Evolutionary conservation across 2,113 vertebrate species (phyloP).

Genomic region (Apeltes quadracus): DNA sequence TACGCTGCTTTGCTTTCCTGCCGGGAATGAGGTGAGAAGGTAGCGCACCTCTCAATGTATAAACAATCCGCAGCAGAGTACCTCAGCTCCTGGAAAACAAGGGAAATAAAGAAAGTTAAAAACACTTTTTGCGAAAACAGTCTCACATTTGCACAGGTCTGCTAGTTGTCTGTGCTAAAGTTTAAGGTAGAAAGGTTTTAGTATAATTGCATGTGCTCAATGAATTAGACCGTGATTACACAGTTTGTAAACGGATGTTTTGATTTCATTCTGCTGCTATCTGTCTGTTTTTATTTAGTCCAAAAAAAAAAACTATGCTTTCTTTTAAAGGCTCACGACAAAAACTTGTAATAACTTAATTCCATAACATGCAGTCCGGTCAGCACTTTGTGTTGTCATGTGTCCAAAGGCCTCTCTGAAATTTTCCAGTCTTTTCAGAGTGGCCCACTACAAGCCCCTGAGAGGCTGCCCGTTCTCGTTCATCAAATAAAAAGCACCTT

Average conservation of each 20-base stretch:
- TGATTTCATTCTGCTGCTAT: background rate
- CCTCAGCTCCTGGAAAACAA: background rate
- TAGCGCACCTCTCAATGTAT: background rate
- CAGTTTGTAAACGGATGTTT: background rate
- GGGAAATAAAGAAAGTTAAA: background rate
- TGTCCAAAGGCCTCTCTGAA: conserved; percentile 28
- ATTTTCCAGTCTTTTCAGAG: conserved; percentile 49
- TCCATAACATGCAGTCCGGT: background rate
- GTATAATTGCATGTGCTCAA: background rate
- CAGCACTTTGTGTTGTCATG: conserved; percentile 39
- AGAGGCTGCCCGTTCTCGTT: conserved; percentile 65
- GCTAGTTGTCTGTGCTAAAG: background rate
- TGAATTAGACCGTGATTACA: background rate
- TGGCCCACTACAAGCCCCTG: conserved; percentile 44
- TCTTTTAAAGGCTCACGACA: background rate
- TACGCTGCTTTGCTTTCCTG: background rate
- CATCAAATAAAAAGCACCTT: conserved; percentile 75
- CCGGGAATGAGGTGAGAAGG: background rate
- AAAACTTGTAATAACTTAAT: conserved; percentile 7
- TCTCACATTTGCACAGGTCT: background rate
- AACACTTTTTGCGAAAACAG: background rate
- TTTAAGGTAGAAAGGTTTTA: background rate
- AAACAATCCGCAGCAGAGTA: background rate
- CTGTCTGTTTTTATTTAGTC: background rate
- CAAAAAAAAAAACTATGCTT: background rate